A percentile compares a stretch with the other conserved stretches of the same genome.
Conservation (phyloP, 2,888 invertebrate genomes). For the Cylindroiulus punctatus region DNA sequence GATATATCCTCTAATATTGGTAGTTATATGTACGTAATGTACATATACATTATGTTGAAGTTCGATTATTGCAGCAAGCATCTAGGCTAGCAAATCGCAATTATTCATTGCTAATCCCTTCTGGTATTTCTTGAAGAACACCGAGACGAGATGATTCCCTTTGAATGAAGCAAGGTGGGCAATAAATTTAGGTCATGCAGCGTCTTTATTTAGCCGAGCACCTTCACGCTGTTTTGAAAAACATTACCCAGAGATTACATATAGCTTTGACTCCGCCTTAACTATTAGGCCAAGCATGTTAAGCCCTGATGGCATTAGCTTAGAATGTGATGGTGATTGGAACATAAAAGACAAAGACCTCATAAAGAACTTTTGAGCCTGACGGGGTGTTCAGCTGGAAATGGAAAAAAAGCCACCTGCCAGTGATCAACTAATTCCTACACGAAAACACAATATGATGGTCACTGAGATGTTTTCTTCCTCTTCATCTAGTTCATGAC, state of each 20-base stretch:
- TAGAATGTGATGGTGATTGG: slow-evolving; percentile 47
- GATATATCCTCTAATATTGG: no score
- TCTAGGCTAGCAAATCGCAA: not conserved
- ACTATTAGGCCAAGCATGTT: slow-evolving; percentile 41
- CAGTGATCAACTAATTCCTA: slow-evolving; percentile 47
- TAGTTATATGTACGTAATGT: no score
- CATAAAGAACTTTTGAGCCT: slow-evolving; percentile 47
- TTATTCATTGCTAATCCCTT: not conserved
- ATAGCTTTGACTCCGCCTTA: slow-evolving; percentile 40
- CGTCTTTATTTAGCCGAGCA: slow-evolving; percentile 11
- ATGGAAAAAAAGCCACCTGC: slow-evolving; percentile 24
- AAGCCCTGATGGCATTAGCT: slow-evolving; percentile 35
- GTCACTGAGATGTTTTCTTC: slow-evolving; percentile 30
- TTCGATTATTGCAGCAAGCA: not conserved
- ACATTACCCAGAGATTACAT: slow-evolving; percentile 34
- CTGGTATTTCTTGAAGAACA: slow-evolving; percentile 6
- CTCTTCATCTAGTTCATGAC: slow-evolving; percentile 40
- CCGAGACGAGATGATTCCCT: not conserved
- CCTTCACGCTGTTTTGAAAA: slow-evolving; percentile 36
- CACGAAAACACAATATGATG: slow-evolving; percentile 42
- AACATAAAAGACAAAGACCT: slow-evolving; percentile 45
- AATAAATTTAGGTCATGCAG: not conserved
- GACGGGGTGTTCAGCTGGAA: slow-evolving; percentile 45
- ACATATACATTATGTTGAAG: not conserved
- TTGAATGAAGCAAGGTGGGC: slow-evolving; percentile 30